phyloP scores from a whole-genome alignment of 2,888 invertebrate species.

The Melinaea marsaeus region DNA sequence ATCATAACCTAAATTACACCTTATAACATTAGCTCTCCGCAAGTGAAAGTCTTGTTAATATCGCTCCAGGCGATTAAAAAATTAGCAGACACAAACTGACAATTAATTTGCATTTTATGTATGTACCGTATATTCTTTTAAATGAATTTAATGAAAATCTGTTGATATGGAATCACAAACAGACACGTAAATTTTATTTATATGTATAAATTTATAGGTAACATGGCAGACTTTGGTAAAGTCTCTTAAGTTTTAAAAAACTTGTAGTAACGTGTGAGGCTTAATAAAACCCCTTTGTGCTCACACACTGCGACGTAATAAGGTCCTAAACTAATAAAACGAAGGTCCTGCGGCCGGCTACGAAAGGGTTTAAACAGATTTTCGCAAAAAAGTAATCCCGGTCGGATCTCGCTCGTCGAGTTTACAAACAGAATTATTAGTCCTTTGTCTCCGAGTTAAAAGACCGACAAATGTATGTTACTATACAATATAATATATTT shows the following conservation, averaged over 20 bases:
- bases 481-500: not conserved
- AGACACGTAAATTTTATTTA: too few relatives aligned
- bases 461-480: slow-evolving; percentile 3
- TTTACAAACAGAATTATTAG: slow-evolving; percentile 26
- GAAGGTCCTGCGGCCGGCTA: slow-evolving; percentile 46
- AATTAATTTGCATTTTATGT: too few relatives aligned
- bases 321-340: slow-evolving; percentile 73
- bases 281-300: slow-evolving; percentile 64
- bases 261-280: slow-evolving; percentile 40
- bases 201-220: too few relatives aligned
- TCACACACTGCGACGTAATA: slow-evolving; percentile 60
- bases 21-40: too few relatives aligned
- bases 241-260: slow-evolving; percentile 20
- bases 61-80: too few relatives aligned
- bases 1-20: too few relatives aligned
- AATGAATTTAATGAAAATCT: too few relatives aligned
- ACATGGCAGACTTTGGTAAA: slow-evolving; percentile 9
- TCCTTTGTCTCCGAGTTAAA: slow-evolving; percentile 25
- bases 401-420: slow-evolving; percentile 23
- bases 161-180: too few relatives aligned
- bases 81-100: too few relatives aligned
- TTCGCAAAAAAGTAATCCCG: slow-evolving; percentile 54
- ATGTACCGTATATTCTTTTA: too few relatives aligned
- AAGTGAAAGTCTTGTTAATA: too few relatives aligned
- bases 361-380: slow-evolving; percentile 59